Base-by-base conservation (phyloP, 2,888 invertebrate species). In the Graphium colonna region DNA sequence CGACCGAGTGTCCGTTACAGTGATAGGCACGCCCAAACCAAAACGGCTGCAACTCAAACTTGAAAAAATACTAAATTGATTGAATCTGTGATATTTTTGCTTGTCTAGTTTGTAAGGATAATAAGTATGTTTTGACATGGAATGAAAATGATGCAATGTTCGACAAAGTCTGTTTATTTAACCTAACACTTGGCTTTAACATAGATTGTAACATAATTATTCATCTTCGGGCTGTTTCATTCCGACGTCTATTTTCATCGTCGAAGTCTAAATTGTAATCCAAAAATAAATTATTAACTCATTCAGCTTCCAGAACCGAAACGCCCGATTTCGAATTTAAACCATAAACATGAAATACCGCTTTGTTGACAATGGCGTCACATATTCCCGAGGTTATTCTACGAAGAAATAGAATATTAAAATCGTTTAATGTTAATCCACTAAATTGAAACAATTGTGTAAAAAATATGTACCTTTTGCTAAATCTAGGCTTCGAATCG, bases 1-100 rank as follows among this genome's bases (percentile, higher is more conserved):
- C 0, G 93, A 95, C 71, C 87, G 92, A 36, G 92, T 95, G 0
- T 91, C 93, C 41, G 94, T 94, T 1, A 92, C 91, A 17, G 92
- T 95, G 1, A 63, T 92, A 0, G 81, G 83, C 39, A 75, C 94
- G 5, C 92, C 94, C 16, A 76, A 90, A 55, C 82, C 88, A 8
- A 92, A 90, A 59, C 91, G 92, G 58, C 87, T 95, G 61, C 85
- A 90, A 53, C 71, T 94, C 16, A 88, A 85, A 60, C 74, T 93
- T 4, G 78, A 88, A 8, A 75, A 64, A 52, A 80, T 90, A 56
- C 67, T 90, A 21, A 77, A 80, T 63, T 86, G 64, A 79, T 31
- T 33, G 26, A 33, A 40, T 52, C 13, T 59, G 59, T 63, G 64
- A 40, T 49, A 39, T 36, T 54, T 48, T n/a, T 60, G 61, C 54